These are phyloP conservation scores for Sylvilagus floridanus DNA, from an alignment of 2,797 vertebrate species.

Conservation along the genomic window DNA sequence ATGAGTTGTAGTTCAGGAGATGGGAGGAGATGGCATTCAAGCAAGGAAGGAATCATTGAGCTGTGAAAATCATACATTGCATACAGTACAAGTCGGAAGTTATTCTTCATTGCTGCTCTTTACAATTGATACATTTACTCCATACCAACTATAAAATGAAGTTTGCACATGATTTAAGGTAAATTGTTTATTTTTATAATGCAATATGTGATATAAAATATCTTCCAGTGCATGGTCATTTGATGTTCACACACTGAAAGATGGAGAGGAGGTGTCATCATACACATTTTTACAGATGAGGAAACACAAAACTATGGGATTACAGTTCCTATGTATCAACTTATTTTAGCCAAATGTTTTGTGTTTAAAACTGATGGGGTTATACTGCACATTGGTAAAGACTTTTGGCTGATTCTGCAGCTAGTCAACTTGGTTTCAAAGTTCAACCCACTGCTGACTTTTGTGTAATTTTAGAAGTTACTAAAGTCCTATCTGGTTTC, in stretches of 20 bases:
- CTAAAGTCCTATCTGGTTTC: neutral
- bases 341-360: neutral
- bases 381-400: neutral
- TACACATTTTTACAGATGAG: slow-evolving; percentile 7
- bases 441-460: neutral
- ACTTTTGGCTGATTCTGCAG: neutral
- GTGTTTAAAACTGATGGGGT: neutral
- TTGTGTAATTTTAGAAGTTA: neutral
- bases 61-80: neutral
- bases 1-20: neutral
- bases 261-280: neutral
- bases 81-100: neutral
- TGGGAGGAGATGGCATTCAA: neutral
- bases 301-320: neutral
- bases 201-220: slow-evolving; percentile 32
- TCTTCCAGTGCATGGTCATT: neutral
- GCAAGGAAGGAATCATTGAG: too few relatives aligned
- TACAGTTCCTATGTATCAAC: neutral
- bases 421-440: neutral
- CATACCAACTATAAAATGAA: neutral
- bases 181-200: slow-evolving; percentile 55
- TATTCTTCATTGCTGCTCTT: neutral
- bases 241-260: neutral
- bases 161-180: slow-evolving; percentile 4
- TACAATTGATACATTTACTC: neutral